phyloP scores from a whole-genome alignment of 2,797 vertebrate species.

The Clamator glandarius region DNA sequence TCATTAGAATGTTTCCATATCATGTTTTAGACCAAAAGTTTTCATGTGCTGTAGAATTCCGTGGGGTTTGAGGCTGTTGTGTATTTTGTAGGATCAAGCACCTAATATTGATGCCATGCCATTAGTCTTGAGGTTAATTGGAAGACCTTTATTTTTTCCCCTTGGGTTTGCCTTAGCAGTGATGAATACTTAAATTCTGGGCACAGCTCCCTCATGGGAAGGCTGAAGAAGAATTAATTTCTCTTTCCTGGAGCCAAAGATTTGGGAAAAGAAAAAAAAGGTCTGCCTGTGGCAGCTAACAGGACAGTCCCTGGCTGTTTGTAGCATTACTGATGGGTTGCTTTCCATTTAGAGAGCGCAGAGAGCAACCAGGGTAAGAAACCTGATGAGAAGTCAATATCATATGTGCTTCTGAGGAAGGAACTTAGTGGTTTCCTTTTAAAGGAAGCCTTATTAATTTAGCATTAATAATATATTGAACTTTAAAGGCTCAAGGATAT shows the following conservation, averaged over 20 bases:
- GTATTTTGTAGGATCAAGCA: background rate
- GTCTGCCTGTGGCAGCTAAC: background rate
- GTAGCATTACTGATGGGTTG: background rate
- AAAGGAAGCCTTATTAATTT: constrained; percentile 62
- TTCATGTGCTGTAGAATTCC: background rate
- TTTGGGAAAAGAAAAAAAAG: background rate
- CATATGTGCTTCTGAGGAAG: constrained; percentile 13
- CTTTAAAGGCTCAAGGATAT: constrained; percentile 44
- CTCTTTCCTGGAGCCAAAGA: background rate
- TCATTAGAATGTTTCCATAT: background rate
- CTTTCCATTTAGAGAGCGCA: background rate
- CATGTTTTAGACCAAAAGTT: fast-evolving
- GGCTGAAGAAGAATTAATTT: background rate
- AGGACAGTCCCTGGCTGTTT: background rate
- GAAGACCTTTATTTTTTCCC: background rate
- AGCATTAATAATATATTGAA: constrained; percentile 61
- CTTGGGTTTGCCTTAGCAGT: background rate
- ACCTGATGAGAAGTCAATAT: background rate
- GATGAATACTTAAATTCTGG: background rate
- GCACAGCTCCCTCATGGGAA: background rate
- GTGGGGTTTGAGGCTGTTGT: background rate
- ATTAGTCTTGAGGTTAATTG: constrained; percentile 14
- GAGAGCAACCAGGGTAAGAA: background rate
- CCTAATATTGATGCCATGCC: background rate
- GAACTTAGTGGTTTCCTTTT: constrained; percentile 53